These are phyloP conservation scores for Sesia apiformis DNA, from an alignment of 2,888 invertebrate genomes.

Conservation along the genomic window DNA sequence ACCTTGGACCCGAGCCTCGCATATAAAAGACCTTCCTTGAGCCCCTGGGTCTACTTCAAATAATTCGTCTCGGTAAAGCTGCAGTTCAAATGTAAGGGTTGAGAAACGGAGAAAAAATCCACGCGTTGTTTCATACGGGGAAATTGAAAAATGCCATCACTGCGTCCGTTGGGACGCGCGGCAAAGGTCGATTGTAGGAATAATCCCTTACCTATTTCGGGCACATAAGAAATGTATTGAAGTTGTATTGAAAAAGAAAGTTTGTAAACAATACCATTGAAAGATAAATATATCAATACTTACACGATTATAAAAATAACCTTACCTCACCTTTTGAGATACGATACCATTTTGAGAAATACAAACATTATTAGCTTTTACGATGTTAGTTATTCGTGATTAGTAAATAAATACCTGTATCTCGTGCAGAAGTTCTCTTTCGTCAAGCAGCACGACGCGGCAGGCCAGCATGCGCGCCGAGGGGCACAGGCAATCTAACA, in stretches of 20 bases:
- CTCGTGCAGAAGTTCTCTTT: conserved; percentile 91
- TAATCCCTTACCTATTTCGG: conserved; percentile 29
- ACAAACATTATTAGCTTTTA: too few species aligned
- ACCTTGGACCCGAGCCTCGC: conserved; percentile 63
- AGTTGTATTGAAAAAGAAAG: conserved; percentile 5
- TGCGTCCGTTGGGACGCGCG: conserved; percentile 34
- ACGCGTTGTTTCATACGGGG: conserved; percentile 49
- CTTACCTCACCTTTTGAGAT: too few species aligned
- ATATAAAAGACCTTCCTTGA: conserved; percentile 65
- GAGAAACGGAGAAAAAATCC: conserved; percentile 42
- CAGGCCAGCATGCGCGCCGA: conserved; percentile 80
- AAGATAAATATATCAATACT: neutral
- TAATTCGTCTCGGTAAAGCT: conserved; percentile 62
- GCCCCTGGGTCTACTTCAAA: conserved; percentile 62
- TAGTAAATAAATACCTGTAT: conserved; percentile 78
- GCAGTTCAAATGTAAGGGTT: conserved; percentile 51
- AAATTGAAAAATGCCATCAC: conserved; percentile 61
- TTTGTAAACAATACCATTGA: neutral
- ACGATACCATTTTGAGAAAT: too few species aligned
- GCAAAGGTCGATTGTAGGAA: conserved; percentile 34
- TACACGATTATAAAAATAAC: neutral
- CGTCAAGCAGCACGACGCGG: conserved; percentile 92
- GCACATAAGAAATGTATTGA: conserved; percentile 14
- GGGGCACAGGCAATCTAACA: conserved; percentile 74
- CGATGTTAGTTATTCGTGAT: too few species aligned